phyloP scores from a whole-genome alignment of 2,888 invertebrate species.

The Altica lythri region DNA sequence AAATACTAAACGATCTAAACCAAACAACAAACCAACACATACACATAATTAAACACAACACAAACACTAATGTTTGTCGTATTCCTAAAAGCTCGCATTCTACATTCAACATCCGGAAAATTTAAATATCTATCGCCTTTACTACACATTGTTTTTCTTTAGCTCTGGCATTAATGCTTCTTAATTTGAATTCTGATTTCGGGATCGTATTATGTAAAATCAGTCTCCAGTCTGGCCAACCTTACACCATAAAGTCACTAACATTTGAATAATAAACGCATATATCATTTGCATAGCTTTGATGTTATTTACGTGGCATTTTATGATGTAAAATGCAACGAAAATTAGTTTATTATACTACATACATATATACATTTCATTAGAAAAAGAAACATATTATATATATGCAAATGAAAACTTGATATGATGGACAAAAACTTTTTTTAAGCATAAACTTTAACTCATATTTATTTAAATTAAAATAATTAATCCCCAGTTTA shows the following conservation, averaged over 20 bases:
- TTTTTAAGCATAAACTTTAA: too few relatives aligned
- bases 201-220: constrained; percentile 24
- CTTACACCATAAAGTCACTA: constrained; percentile 22
- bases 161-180: constrained; percentile 12
- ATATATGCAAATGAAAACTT: too few relatives aligned
- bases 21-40: too few relatives aligned
- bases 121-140: constrained; percentile 10
- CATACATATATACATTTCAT: neutral
- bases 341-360: constrained; percentile 19
- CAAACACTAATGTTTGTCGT: too few relatives aligned
- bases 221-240: constrained; percentile 24
- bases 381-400: too few relatives aligned
- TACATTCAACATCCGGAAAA: constrained; percentile 2
- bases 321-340: constrained; percentile 21
- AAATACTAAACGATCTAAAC: too few relatives aligned
- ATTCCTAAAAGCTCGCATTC: neutral
- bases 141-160: constrained; percentile 11
- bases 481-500: too few relatives aligned
- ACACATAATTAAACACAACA: too few relatives aligned
- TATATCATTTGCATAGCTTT: constrained; percentile 34
- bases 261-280: constrained; percentile 34
- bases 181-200: constrained; percentile 26
- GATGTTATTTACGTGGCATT: constrained; percentile 28
- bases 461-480: too few relatives aligned
- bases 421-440: too few relatives aligned